phyloP scores from a whole-genome alignment of 2,797 vertebrate species.

The Gymnocypris eckloni region DNA sequence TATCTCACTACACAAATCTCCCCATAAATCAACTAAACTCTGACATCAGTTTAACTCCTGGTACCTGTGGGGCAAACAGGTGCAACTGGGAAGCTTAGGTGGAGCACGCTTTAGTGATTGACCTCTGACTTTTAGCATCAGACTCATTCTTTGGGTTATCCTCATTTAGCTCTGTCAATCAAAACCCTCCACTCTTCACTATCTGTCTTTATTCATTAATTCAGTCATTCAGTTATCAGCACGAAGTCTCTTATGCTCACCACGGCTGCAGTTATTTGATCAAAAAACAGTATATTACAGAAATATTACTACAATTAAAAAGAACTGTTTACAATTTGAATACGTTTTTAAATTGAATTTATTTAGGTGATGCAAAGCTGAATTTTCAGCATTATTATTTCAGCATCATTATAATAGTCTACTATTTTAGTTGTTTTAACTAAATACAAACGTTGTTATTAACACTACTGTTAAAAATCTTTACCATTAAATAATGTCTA shows the following conservation, averaged over 20 bases:
- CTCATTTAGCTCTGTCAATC: slow-evolving; percentile 22
- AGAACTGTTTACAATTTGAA: not conserved
- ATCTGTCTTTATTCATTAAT: not conserved
- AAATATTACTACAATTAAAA: not conserved
- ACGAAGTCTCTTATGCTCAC: not conserved
- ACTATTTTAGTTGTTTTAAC: not conserved
- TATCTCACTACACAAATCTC: not conserved
- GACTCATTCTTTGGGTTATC: not conserved
- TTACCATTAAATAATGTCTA: not conserved
- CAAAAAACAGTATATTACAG: not conserved
- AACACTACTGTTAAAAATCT: not conserved
- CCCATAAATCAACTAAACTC: slow-evolving; percentile 16
- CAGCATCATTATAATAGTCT: not conserved
- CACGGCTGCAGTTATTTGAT: not conserved
- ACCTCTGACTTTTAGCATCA: slow-evolving; percentile 3
- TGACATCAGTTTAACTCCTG: slow-evolving; percentile 16
- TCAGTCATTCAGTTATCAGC: not conserved
- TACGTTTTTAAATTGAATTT: not conserved
- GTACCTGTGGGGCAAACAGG: slow-evolving; percentile 41
- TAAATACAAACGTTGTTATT: not conserved
- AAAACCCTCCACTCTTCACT: not conserved
- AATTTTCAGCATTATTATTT: not conserved
- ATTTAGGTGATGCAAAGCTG: not conserved
- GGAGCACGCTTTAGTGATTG: slow-evolving; percentile 13
- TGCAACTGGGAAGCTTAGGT: slow-evolving; percentile 18